Evolutionary conservation across 1,140 invertebrate genomes (phyloP), one percentile per base, ranked within the genome.

Genomic region (Aethina tumida): DNA sequence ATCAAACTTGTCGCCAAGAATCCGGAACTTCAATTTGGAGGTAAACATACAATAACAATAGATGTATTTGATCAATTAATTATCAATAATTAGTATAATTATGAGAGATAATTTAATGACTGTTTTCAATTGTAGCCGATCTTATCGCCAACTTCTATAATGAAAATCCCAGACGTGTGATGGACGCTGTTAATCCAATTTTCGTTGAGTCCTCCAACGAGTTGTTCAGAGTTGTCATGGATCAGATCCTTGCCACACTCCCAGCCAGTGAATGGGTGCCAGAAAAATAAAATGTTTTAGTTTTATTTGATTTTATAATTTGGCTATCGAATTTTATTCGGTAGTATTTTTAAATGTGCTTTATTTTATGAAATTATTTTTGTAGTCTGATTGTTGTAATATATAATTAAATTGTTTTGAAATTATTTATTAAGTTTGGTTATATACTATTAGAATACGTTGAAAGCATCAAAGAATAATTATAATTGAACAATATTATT

Each of bases 121-220:
- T 30, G 14, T 30, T 20, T 15, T 6, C 7, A 5, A 10, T 56
- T 55, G 14, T 33, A 61, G 59, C 58, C 31, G 57, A 61, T 43
- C 25, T 59, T 9, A 61, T 61, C 25, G 43, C 52, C 1, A 53
- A 57, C 9, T 81, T 82, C 63, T 79, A 79, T 66, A 80, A 82
- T 47, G 66, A 74, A 25, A 80, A 80, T 59, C 74, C 77, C 2
- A 58, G 67, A 10, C 56, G 76, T n/a, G 73, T 81, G 7, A 55
- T 81, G 56, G 76, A 81, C 43, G 75, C 81, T 27, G 64, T 81
- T 4, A 78, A 71, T 55, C 79, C 80, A 7, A 77, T 82, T 9
- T 71, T 79, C 20, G 75, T 81, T 47, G 79, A 82, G 44, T 79
- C 76, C 9, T 64, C 70, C 1, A 69, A 69, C 1, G 70, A 58